These are phyloP conservation scores for Tokudaia tokunoshimensis DNA, from an alignment of 2,797 vertebrate species.

Conservation along the genomic window DNA sequence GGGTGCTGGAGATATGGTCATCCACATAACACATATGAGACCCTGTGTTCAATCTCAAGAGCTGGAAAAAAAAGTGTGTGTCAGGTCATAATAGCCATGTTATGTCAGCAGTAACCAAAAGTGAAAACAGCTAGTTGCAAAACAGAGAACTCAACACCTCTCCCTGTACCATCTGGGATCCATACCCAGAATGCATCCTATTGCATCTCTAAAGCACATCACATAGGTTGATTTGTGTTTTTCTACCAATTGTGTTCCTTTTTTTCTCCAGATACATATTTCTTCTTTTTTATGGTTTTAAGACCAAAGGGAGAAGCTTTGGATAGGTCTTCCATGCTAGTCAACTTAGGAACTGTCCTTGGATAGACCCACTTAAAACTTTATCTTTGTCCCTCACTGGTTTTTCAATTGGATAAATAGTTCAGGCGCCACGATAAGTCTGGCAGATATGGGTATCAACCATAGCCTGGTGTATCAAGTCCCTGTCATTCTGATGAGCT, in stretches of 20 bases:
- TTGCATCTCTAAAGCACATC: background rate
- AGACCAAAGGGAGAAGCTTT: background rate
- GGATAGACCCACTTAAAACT: background rate
- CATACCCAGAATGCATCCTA: background rate
- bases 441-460: background rate
- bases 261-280: background rate
- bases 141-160: background rate
- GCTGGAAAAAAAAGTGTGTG: background rate
- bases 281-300: background rate
- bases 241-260: background rate
- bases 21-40: background rate
- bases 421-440: background rate
- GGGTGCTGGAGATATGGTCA: background rate
- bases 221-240: background rate
- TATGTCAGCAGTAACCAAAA: background rate
- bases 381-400: background rate
- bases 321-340: background rate
- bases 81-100: background rate
- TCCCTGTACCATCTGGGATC: background rate
- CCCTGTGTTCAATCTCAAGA: background rate
- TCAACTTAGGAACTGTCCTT: background rate
- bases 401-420: background rate
- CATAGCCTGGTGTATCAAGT: background rate
- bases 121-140: background rate
- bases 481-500: background rate